These are phyloP conservation scores for Bubalus kerabau DNA, from an alignment of 2,113 vertebrate genomes.

Conservation along the genomic window DNA sequence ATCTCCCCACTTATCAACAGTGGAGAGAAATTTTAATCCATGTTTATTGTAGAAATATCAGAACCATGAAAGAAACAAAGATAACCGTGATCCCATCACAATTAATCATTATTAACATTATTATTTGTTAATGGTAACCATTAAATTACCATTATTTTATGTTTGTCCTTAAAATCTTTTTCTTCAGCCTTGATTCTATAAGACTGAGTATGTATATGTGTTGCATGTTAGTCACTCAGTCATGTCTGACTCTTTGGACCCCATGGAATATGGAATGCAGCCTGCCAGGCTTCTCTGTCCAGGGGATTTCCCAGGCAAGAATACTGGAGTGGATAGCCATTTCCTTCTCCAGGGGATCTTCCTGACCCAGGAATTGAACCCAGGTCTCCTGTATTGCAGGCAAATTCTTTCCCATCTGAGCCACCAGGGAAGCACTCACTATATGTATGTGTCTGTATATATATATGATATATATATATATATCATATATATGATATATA, in stretches of 20 bases:
- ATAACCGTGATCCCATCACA: neutral
- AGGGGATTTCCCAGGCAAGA: neutral
- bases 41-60: neutral
- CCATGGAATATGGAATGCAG: neutral
- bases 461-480: fast-evolving
- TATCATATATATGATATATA: no score
- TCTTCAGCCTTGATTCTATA: neutral
- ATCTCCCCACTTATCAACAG: neutral
- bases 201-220: neutral
- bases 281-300: neutral
- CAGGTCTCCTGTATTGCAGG: neutral
- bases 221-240: neutral
- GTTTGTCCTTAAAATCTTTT: neutral
- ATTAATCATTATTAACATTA: neutral
- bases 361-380: neutral
- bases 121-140: neutral
- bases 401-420: neutral
- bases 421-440: neutral
- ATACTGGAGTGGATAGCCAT: neutral
- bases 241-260: neutral
- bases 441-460: neutral
- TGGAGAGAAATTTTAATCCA: neutral
- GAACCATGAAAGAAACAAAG: neutral
- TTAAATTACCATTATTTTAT: neutral
- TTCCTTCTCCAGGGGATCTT: neutral